Evolutionary conservation across 1,140 invertebrate species (phyloP).

Genomic region (Drosophila nasuta): DNA sequence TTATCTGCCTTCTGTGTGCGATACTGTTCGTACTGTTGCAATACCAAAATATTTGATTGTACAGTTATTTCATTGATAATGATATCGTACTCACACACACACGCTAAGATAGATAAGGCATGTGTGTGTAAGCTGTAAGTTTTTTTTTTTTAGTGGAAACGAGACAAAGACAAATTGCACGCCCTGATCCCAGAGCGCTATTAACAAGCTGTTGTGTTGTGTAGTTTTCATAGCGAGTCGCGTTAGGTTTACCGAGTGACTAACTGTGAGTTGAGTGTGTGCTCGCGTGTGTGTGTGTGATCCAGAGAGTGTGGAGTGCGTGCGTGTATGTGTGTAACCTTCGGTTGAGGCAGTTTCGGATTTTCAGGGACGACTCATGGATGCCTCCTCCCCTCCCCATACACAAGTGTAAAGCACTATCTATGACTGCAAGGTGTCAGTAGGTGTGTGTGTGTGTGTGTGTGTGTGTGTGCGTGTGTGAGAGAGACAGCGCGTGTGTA

Average conservation of each 20-base stretch:
- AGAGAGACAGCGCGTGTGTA: constrained; percentile 2
- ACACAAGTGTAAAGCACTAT: constrained; percentile 33
- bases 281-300: neutral
- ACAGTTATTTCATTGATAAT: constrained; percentile 68
- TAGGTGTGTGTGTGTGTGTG: neutral
- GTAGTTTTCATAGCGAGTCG: neutral
- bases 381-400: neutral
- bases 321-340: constrained; percentile 10
- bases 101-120: neutral
- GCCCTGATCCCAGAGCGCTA: constrained; percentile 17
- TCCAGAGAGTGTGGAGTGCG: neutral
- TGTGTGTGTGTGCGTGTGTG: neutral
- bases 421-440: constrained; percentile 10
- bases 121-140: constrained; percentile 11
- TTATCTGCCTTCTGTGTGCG: constrained; percentile 60
- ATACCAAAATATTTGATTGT: constrained; percentile 64
- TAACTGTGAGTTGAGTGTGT: neutral
- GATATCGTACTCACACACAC: constrained; percentile 50
- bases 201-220: constrained; percentile 1
- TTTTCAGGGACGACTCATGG: constrained; percentile 30
- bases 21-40: constrained; percentile 52
- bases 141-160: constrained; percentile 3
- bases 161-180: constrained; percentile 11
- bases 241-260: neutral
- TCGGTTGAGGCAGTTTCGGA: constrained; percentile 18